These are phyloP conservation scores for Molanna angustata DNA, from an alignment of 2,888 invertebrate species.

Conservation along the genomic window DNA sequence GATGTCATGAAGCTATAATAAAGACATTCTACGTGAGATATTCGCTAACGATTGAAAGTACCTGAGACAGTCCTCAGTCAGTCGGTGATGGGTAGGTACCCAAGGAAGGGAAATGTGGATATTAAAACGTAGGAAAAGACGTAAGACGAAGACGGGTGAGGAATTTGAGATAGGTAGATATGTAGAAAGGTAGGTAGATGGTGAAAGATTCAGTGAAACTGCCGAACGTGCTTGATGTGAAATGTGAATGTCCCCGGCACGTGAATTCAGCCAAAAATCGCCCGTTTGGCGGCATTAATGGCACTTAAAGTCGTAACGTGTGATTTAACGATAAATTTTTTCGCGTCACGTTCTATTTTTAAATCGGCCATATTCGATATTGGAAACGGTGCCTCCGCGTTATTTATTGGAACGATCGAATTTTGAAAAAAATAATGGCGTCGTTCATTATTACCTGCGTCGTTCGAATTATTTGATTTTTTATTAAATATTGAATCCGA, in stretches of 20 bases:
- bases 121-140: conserved; percentile 31
- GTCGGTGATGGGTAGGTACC: no score
- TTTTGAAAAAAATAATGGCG: no score
- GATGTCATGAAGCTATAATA: no score
- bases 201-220: conserved; percentile 29
- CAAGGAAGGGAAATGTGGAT: no score
- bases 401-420: no score
- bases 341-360: conserved; percentile 9
- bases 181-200: conserved; percentile 14
- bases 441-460: no score
- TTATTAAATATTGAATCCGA: no score
- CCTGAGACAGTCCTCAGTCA: no score
- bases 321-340: conserved; percentile 18
- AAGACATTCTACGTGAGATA: no score
- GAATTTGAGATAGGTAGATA: conserved; percentile 30
- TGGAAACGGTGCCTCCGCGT: no score
- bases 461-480: no score
- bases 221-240: conserved; percentile 29
- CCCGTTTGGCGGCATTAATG: conserved; percentile 21
- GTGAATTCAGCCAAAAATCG: conserved; percentile 23
- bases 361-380: conserved; percentile 2
- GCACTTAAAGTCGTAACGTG: conserved; percentile 1
- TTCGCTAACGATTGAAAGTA: no score
- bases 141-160: conserved; percentile 24
- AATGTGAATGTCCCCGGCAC: conserved; percentile 13